Percentiles rank a stretch among this genome's conserved stretches.
phyloP scores from a whole-genome alignment of 1,140 invertebrate species.

The Stenopsyche tienmushanensis region DNA sequence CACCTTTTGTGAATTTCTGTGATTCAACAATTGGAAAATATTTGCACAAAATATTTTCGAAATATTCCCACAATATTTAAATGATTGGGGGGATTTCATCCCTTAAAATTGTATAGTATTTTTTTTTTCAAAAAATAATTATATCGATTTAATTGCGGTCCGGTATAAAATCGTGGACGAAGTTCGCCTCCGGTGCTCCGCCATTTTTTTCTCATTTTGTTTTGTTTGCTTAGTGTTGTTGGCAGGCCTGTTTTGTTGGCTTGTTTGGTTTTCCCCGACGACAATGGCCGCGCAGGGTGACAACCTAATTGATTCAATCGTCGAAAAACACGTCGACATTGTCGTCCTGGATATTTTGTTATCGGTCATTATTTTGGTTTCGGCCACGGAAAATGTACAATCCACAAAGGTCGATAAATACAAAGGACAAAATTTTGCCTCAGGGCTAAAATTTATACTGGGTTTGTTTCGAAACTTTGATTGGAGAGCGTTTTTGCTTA shows the following conservation, averaged over 20 bases:
- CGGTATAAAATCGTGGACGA: too few relatives aligned
- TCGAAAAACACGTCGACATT: slow-evolving; percentile 29
- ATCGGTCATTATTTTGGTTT: slow-evolving; percentile 37
- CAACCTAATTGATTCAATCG: slow-evolving; percentile 37
- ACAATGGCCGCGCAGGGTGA: slow-evolving; percentile 11
- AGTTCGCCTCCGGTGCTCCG: too few relatives aligned
- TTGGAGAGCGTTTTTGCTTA: neutral
- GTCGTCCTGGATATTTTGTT: slow-evolving; percentile 30
- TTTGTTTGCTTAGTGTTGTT: slow-evolving; percentile 38
- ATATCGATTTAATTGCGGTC: neutral
- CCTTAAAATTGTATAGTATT: neutral
- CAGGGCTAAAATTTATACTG: neutral
- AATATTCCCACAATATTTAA: slow-evolving; percentile 34
- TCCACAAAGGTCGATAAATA: neutral
- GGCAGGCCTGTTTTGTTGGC: slow-evolving; percentile 36
- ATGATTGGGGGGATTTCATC: neutral
- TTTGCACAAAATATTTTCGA: slow-evolving; percentile 34
- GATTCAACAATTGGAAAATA: slow-evolving; percentile 35
- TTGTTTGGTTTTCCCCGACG: slow-evolving; percentile 35
- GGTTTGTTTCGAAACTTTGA: slow-evolving; percentile 1
- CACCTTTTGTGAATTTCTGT: slow-evolving; percentile 15
- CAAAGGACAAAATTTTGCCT: neutral
- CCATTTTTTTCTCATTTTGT: too few relatives aligned
- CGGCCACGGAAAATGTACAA: slow-evolving; percentile 12
- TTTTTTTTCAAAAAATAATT: slow-evolving; percentile 1